A percentile compares a stretch with the other conserved stretches of the same genome.
Conservation (phyloP, 2,113 vertebrate species). For the Cyprinus carpio region DNA sequence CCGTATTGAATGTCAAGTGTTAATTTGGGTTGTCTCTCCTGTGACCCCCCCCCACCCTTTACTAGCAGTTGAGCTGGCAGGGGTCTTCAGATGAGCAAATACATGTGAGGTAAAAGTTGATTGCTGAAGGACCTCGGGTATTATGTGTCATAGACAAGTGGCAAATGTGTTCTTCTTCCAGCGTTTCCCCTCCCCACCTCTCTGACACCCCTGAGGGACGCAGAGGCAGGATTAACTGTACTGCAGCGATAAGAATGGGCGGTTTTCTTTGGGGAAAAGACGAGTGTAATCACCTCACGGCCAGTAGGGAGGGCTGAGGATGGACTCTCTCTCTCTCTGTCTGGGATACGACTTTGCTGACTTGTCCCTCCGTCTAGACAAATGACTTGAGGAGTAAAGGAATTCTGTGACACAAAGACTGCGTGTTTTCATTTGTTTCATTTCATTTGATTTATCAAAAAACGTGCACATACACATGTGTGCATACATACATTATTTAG, state of each 20-base stretch:
- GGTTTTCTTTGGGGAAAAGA: slow-evolving; percentile 70
- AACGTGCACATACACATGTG: neutral
- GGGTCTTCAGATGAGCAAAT: slow-evolving; percentile 97
- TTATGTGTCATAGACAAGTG: slow-evolving; percentile 98
- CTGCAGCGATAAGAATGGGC: slow-evolving; percentile 85
- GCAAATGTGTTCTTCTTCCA: slow-evolving; percentile 91
- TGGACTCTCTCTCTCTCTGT: slow-evolving; percentile 3
- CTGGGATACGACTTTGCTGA: slow-evolving; percentile 11
- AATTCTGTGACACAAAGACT: neutral
- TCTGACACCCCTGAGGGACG: slow-evolving; percentile 70
- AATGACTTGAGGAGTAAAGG: neutral
- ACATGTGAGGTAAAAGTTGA: slow-evolving; percentile 99
- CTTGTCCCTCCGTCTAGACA: slow-evolving; percentile 8
- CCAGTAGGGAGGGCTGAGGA: slow-evolving; percentile 47
- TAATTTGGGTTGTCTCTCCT: slow-evolving; percentile 90
- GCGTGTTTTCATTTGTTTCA: neutral
- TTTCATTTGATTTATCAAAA: neutral
- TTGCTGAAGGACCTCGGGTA: slow-evolving; percentile 91
- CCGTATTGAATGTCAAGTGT: slow-evolving; percentile 99
- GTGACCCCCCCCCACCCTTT: slow-evolving; percentile 52
- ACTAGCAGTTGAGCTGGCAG: slow-evolving; percentile 71
- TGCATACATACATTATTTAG: neutral
- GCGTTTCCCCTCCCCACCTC: slow-evolving; percentile 81
- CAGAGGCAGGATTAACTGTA: slow-evolving; percentile 84
- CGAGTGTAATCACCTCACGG: slow-evolving; percentile 53